phyloP scores from a whole-genome alignment of 2,113 vertebrate genomes.

The Pelvicachromis taeniatus region DNA sequence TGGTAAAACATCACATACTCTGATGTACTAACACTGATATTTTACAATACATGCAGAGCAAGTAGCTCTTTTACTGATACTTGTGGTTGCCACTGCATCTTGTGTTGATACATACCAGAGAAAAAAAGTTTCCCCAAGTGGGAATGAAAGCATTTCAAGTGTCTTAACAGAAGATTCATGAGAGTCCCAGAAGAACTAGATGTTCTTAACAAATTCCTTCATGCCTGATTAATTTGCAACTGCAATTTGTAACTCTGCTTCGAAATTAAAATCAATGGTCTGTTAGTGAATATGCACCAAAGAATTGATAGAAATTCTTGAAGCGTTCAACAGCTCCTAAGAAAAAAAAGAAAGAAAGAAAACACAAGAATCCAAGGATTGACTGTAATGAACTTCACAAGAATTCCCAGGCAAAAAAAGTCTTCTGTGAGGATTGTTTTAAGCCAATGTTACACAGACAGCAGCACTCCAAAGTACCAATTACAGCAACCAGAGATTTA shows the following conservation, averaged over 20 bases:
- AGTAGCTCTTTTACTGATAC: not conserved
- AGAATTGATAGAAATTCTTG: not conserved
- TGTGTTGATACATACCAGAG: not conserved
- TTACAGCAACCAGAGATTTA: conserved; percentile 35
- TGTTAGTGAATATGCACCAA: not conserved
- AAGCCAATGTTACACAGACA: not conserved
- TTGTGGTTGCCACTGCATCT: not conserved
- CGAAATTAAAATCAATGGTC: not conserved
- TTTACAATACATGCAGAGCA: not conserved
- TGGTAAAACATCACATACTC: not conserved
- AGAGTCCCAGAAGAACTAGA: not conserved
- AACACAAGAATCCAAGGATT: not conserved
- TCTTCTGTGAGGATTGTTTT: not conserved
- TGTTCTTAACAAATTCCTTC: not conserved
- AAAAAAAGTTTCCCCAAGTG: not conserved
- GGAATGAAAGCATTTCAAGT: not conserved
- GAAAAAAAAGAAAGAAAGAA: not conserved
- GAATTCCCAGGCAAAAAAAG: not conserved
- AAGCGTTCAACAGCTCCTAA: not conserved
- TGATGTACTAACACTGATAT: not conserved
- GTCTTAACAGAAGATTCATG: not conserved
- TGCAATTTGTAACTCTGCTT: not conserved
- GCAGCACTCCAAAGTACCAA: conserved; percentile 1
- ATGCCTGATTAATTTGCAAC: not conserved
- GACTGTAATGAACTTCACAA: not conserved